Evolutionary conservation across 2,797 vertebrate species (phyloP).

Genomic region (Gastrophryne carolinensis): DNA sequence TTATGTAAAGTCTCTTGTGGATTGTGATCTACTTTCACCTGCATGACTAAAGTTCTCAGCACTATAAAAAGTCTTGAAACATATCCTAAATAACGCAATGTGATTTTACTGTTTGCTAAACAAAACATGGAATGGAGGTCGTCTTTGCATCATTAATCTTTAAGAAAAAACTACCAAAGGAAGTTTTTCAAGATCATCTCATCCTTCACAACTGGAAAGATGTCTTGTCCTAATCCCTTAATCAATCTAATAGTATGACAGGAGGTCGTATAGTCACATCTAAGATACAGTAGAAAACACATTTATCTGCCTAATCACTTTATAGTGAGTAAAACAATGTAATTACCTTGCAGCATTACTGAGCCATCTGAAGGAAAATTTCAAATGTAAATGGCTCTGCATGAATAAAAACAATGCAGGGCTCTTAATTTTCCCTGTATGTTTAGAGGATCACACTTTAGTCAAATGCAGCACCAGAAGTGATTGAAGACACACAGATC

Average conservation of each 20-base stretch:
- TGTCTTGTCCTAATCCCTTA: slow-evolving; percentile 17
- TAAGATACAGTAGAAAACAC: slow-evolving; percentile 8
- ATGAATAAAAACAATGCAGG: neutral
- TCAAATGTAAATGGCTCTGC: neutral
- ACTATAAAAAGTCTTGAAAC: neutral
- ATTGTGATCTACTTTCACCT: neutral
- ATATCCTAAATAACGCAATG: neutral
- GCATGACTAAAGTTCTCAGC: too few species aligned
- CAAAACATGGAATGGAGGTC: slow-evolving; percentile 3
- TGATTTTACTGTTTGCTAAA: neutral
- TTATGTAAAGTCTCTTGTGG: neutral
- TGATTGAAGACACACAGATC: too few species aligned
- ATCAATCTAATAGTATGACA: slow-evolving; percentile 33
- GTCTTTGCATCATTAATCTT: slow-evolving; percentile 12
- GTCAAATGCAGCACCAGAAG: too few species aligned
- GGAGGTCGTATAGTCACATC: slow-evolving; percentile 18
- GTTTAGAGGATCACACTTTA: too few species aligned
- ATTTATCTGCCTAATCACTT: slow-evolving; percentile 9
- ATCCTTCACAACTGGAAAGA: slow-evolving; percentile 6
- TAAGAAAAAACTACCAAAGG: neutral
- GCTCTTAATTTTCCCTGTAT: too few species aligned
- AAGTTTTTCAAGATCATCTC: slow-evolving; percentile 17
- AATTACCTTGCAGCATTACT: slow-evolving; percentile 12
- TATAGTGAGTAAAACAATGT: slow-evolving; percentile 4
- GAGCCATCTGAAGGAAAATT: neutral